Evolutionary conservation across 2,113 vertebrate genomes (phyloP).

Genomic region (Rhombomys opimus): DNA sequence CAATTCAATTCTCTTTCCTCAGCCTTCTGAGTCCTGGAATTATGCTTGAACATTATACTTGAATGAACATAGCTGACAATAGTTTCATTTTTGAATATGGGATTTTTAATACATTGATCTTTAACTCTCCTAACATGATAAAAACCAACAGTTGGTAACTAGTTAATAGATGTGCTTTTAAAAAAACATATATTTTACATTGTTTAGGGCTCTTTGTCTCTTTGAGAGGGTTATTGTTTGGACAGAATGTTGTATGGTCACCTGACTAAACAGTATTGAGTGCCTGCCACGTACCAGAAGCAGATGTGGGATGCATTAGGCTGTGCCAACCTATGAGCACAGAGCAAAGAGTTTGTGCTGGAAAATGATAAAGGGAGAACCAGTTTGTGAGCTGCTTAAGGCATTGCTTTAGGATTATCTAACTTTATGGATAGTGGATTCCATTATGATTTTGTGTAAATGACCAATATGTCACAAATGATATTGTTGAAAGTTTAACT

Average conservation of each 20-base stretch:
- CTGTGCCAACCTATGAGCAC: not conserved
- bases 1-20: not conserved
- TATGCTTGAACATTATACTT: not conserved
- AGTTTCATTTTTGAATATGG: not conserved
- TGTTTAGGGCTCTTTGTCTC: not conserved
- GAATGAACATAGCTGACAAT: not conserved
- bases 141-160: not conserved
- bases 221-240: slow-evolving; percentile 1
- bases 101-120: not conserved
- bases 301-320: not conserved
- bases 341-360: not conserved
- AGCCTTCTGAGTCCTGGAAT: not conserved
- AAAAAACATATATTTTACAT: not conserved
- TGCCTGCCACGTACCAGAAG: not conserved
- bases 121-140: not conserved
- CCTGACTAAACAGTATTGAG: not conserved
- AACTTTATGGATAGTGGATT: not conserved
- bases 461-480: not conserved
- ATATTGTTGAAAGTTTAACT: slow-evolving; percentile 17
- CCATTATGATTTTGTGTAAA: slow-evolving; percentile 51
- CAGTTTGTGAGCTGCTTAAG: not conserved
- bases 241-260: not conserved
- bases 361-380: not conserved
- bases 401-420: not conserved
- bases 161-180: slow-evolving; percentile 33